phyloP scores from a whole-genome alignment of 2,888 invertebrate species.

The Sphinx pinastri region DNA sequence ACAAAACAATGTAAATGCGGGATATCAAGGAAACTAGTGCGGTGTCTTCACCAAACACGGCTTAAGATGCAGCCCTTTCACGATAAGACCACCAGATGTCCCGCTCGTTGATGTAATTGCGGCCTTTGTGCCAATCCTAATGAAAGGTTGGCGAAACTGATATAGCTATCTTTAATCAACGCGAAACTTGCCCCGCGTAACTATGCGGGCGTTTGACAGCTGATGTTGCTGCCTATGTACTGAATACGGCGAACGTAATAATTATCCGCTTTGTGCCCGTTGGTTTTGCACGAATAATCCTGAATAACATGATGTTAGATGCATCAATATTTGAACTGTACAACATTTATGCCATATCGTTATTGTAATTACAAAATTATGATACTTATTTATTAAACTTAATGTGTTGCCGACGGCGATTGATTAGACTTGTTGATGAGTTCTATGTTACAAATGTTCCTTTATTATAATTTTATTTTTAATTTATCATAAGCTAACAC shows the following conservation, averaged over 20 bases:
- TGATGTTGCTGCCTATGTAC: conserved; percentile 51
- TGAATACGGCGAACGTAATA: conserved; percentile 36
- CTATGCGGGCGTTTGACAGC: conserved; percentile 70
- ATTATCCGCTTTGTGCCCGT: conserved; percentile 22
- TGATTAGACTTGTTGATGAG: conserved; percentile 2
- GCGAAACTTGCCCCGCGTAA: conserved; percentile 71
- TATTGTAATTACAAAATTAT: conserved; percentile 5
- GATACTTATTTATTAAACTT: neutral
- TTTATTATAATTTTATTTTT: neutral
- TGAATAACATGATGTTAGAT: neutral
- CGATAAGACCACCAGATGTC: conserved; percentile 80
- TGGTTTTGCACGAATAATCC: conserved; percentile 11
- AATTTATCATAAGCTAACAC: too few relatives aligned
- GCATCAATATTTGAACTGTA: neutral
- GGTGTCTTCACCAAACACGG: conserved; percentile 36
- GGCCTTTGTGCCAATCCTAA: conserved; percentile 77
- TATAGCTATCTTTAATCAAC: conserved; percentile 82
- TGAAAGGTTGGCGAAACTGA: conserved; percentile 81
- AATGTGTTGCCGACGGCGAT: neutral
- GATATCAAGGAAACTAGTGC: conserved; percentile 12
- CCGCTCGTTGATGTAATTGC: conserved; percentile 73
- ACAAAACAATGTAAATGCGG: conserved; percentile 16
- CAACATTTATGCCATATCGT: neutral
- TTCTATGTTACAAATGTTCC: neutral
- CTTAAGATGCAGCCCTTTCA: conserved; percentile 76